Conservation (phyloP, 2,797 vertebrate genomes). For the Hozukius guyotensis region DNA sequence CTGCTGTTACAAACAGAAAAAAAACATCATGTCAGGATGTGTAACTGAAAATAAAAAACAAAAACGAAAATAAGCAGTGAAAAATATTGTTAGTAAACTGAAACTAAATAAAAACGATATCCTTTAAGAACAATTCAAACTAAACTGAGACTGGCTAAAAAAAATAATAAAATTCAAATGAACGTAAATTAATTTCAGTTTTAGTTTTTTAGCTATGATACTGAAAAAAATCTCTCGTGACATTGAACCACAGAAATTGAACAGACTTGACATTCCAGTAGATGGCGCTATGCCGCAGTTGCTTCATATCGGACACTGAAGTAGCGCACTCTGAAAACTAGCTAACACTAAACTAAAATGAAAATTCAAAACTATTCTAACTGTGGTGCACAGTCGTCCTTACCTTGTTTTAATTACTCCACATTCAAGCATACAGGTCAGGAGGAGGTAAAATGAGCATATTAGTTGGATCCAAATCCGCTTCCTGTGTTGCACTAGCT, state of each 20-base stretch:
- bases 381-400: neutral
- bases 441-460: constrained; percentile 80
- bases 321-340: neutral
- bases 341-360: neutral
- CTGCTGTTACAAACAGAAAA: constrained; percentile 13
- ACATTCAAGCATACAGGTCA: constrained; percentile 78
- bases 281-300: no score
- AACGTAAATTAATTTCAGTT: neutral
- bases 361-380: neutral
- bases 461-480: constrained; percentile 24
- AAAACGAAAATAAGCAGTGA: no score
- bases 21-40: neutral
- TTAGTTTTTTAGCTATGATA: neutral
- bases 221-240: neutral
- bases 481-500: neutral
- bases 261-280: no score
- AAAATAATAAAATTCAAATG: neutral
- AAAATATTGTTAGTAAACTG: no score
- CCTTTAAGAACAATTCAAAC: neutral
- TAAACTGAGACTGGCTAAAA: neutral
- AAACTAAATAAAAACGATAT: no score
- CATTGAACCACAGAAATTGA: neutral
- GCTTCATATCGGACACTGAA: no score
- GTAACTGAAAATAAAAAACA: neutral
- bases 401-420: constrained; percentile 34